Evolutionary conservation across 2,113 vertebrate species (phyloP).

Genomic region (Xiphias gladius): DNA sequence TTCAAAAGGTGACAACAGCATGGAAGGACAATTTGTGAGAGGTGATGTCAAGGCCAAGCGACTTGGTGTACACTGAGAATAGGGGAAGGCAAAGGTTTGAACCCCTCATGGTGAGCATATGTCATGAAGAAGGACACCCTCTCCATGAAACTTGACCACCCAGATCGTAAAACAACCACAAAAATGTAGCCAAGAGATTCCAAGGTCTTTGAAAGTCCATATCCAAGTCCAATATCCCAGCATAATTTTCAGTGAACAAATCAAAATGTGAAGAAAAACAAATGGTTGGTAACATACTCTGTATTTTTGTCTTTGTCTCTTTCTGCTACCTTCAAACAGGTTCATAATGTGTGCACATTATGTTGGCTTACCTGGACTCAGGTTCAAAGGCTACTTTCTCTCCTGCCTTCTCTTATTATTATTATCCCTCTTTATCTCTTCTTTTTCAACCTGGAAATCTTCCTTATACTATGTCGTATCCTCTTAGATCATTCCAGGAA

Average conservation of each 20-base stretch:
- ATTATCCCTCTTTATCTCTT: slow-evolving; percentile 1
- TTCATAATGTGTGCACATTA: slow-evolving; percentile 37
- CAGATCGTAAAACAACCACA: not conserved
- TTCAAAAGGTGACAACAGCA: not conserved
- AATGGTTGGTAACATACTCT: not conserved
- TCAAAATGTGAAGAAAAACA: not conserved
- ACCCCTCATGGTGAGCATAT: not conserved
- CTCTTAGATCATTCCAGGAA: not conserved
- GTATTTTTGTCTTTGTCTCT: not conserved
- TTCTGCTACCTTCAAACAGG: not conserved
- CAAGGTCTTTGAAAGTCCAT: no score
- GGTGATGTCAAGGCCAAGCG: not conserved
- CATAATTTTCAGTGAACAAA: not conserved
- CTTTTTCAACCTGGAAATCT: slow-evolving; percentile 18
- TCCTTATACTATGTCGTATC: slow-evolving; percentile 2
- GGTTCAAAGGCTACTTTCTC: slow-evolving; percentile 41
- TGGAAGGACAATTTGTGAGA: not conserved
- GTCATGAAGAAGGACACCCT: not conserved
- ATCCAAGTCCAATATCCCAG: no score
- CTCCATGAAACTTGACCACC: not conserved
- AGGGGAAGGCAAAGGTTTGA: not conserved
- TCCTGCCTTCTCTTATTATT: slow-evolving; percentile 31
- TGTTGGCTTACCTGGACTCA: slow-evolving; percentile 36
- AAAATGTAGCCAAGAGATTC: not conserved
- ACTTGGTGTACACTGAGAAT: not conserved